Conservation (phyloP, 2,113 vertebrate genomes). For the Arizona elegans region DNA sequence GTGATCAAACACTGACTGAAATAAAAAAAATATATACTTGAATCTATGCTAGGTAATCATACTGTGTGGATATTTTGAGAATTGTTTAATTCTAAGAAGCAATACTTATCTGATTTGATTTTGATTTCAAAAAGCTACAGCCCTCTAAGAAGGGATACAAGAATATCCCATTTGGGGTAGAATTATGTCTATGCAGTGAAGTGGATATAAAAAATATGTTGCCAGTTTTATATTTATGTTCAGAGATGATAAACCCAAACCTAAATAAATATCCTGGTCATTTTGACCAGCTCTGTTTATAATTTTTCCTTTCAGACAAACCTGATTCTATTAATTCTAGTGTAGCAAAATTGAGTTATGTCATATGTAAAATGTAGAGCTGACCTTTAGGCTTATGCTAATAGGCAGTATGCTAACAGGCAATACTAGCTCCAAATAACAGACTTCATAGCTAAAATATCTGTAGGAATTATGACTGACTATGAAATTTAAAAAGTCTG, state of each 20-base stretch:
- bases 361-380: not conserved
- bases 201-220: not conserved
- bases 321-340: not conserved
- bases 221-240: not conserved
- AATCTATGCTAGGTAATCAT: not conserved
- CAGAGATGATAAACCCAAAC: not conserved
- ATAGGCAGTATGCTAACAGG: not conserved
- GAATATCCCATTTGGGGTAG: not conserved
- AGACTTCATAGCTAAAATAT: not conserved
- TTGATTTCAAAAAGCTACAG: not conserved
- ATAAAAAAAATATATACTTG: not conserved
- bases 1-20: not conserved
- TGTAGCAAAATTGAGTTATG: not conserved
- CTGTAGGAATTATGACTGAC: not conserved
- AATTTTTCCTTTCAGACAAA: not conserved
- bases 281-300: not conserved
- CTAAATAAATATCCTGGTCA: not conserved
- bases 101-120: not conserved
- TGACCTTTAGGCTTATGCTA: not conserved
- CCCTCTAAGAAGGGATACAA: not conserved
- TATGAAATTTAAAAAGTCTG: not conserved
- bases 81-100: not conserved
- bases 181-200: not conserved
- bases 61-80: not conserved
- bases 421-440: not conserved